Conservation (phyloP, 1,140 invertebrate species). For the Tetragonula clypearis region DNA sequence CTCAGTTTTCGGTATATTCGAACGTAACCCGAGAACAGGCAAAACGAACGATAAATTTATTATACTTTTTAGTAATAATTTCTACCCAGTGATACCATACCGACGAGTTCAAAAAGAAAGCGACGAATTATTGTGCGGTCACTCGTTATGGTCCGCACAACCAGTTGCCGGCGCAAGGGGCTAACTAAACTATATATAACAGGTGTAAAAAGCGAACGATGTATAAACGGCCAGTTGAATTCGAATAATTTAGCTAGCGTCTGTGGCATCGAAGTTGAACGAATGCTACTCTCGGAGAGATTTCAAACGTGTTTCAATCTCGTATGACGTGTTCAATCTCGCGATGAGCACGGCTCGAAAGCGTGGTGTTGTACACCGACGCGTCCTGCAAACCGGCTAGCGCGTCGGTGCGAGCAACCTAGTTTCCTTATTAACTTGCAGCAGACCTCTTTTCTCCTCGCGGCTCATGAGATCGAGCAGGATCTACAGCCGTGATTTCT, state of each 20-base stretch:
- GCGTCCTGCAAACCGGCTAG: constrained; percentile 51
- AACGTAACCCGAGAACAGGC: too few relatives aligned
- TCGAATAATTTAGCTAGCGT: not conserved
- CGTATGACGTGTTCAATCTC: not conserved
- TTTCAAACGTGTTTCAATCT: not conserved
- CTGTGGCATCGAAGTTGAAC: not conserved
- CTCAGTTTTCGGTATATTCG: too few relatives aligned
- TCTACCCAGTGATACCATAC: too few relatives aligned
- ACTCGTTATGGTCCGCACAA: too few relatives aligned
- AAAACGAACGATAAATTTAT: too few relatives aligned
- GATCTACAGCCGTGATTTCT: constrained; percentile 58
- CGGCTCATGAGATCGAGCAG: constrained; percentile 39
- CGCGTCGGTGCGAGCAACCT: constrained; percentile 56
- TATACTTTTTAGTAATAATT: too few relatives aligned
- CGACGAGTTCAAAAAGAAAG: too few relatives aligned
- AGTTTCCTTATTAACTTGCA: constrained; percentile 69
- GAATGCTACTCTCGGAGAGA: not conserved
- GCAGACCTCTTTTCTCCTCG: constrained; percentile 43
- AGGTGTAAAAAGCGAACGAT: too few relatives aligned
- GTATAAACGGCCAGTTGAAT: not conserved
- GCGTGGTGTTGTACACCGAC: constrained; percentile 36
- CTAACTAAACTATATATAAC: too few relatives aligned
- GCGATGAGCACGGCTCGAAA: constrained; percentile 17
- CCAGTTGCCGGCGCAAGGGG: too few relatives aligned
- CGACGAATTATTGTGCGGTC: too few relatives aligned